phyloP scores from a whole-genome alignment of 2,113 vertebrate species.

The Gadus chalcogrammus region DNA sequence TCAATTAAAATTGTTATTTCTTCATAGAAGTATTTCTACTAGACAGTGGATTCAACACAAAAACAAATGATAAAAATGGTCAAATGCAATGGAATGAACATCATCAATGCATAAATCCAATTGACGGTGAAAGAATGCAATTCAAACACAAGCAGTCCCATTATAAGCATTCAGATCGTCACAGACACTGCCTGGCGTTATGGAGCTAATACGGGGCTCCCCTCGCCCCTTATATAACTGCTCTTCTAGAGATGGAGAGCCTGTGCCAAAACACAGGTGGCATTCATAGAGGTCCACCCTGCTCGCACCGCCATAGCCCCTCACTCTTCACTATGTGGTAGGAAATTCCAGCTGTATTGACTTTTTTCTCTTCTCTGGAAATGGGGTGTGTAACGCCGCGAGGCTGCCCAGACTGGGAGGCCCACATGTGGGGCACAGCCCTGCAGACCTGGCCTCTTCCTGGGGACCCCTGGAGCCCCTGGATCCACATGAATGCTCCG shows the following conservation, averaged over 20 bases:
- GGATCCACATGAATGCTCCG: slow-evolving; percentile 43
- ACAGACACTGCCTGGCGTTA: too few relatives aligned
- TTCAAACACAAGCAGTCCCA: too few relatives aligned
- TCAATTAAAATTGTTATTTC: too few relatives aligned
- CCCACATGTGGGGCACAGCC: slow-evolving; percentile 68
- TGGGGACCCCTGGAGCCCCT: slow-evolving; percentile 50
- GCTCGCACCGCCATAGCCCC: not conserved
- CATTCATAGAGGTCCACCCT: slow-evolving; percentile 10
- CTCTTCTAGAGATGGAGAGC: slow-evolving; percentile 5
- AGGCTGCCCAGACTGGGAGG: slow-evolving; percentile 35
- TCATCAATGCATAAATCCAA: too few relatives aligned
- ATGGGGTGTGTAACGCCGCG: slow-evolving; percentile 47
- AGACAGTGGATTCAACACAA: too few relatives aligned
- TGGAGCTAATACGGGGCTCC: too few relatives aligned
- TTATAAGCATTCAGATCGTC: too few relatives aligned
- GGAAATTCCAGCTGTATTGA: slow-evolving; percentile 60
- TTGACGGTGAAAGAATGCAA: too few relatives aligned
- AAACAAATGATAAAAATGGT: too few relatives aligned
- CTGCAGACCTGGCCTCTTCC: slow-evolving; percentile 35
- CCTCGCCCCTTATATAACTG: not conserved
- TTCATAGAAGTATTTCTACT: too few relatives aligned
- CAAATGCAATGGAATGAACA: too few relatives aligned
- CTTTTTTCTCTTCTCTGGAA: slow-evolving; percentile 52
- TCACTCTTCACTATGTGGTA: slow-evolving; percentile 23
- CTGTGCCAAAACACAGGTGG: slow-evolving; percentile 18